Conservation (phyloP, 2,888 invertebrate genomes). For the Thera britannica region DNA sequence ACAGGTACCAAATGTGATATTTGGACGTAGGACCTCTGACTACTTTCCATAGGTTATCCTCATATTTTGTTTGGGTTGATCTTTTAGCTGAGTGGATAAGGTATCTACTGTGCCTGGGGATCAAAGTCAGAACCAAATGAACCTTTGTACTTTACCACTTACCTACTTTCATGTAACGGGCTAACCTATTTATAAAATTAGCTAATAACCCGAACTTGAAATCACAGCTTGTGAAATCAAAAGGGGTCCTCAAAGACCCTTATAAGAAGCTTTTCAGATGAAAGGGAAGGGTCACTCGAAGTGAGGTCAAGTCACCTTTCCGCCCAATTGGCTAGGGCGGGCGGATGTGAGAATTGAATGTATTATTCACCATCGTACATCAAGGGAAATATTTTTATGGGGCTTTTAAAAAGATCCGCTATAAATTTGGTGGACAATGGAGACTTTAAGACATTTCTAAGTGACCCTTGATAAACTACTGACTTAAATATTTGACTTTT, state of each 20-base stretch:
- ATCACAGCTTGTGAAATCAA: slow-evolving; percentile 47
- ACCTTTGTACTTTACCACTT: too few species aligned
- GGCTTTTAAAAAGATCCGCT: slow-evolving; percentile 28
- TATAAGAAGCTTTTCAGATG: slow-evolving; percentile 64
- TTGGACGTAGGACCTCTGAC: too few species aligned
- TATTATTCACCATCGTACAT: slow-evolving; percentile 39
- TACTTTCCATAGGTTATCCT: too few species aligned
- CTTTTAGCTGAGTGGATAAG: too few species aligned
- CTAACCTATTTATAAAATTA: slow-evolving; percentile 27
- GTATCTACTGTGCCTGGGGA: too few species aligned
- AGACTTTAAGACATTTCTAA: too few species aligned
- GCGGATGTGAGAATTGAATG: slow-evolving; percentile 38
- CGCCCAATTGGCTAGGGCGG: slow-evolving; percentile 68
- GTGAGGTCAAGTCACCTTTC: slow-evolving; percentile 75
- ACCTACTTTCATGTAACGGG: background rate
- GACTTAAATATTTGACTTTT: too few species aligned
- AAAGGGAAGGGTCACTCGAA: slow-evolving; percentile 78
- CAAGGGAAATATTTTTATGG: slow-evolving; percentile 38
- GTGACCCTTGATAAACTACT: too few species aligned
- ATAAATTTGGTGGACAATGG: slow-evolving; percentile 27
- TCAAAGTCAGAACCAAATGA: too few species aligned
- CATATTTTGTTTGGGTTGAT: too few species aligned
- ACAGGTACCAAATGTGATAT: too few species aligned
- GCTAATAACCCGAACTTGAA: slow-evolving; percentile 35
- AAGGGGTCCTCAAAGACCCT: slow-evolving; percentile 55